Base-by-base conservation (phyloP, 2,113 vertebrate genomes). In the Hippoglossus stenolepis region DNA sequence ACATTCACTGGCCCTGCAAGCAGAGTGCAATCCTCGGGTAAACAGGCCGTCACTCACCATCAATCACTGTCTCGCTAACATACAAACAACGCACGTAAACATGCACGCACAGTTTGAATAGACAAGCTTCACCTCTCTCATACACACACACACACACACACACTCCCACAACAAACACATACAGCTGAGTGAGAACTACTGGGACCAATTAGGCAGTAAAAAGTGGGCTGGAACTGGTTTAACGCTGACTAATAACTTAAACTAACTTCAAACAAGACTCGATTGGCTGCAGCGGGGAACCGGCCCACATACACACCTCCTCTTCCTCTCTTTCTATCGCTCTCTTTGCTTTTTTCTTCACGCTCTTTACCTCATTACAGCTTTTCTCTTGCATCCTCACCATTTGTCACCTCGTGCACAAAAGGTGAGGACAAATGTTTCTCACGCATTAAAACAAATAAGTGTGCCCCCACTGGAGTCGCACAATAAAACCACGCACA, bases 141-240 rank as follows among this genome's bases (percentile, higher is more conserved):
- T 21, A 62, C 54, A 54, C 57, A 59, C 24, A 59, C 57, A 28
- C 3, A 28, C 26, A 47, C 62, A 64, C 23, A 59, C 24, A 59
- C 57, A 57, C 12, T 70, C 61, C 3, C 35, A 63, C 26, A 77
- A 65, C 69, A 84, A 85, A 85, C 71, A 91, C 69, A 77, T 79
- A 79, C 77, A 83, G 82, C 83, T 54, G 69, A 82, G 64, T 59
- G 20, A 5, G 65, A 85, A 72, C 86, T 83, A 72, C 75, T 84
- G 88, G 89, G 85, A 89, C 83, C 84, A 87, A 91, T 91, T 90
- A 89, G 69, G 72, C 57, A 49, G 60, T 71, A 87, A 90, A 83
- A 76, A 74, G 65, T 71, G 71, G 74, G 70, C 70, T 70, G 82
- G 77, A 87, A 47, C 82, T 70, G 73, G 68, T 90, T 87, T 75